Conservation (phyloP, 2,797 vertebrate species). For the Mastacembelus armatus region DNA sequence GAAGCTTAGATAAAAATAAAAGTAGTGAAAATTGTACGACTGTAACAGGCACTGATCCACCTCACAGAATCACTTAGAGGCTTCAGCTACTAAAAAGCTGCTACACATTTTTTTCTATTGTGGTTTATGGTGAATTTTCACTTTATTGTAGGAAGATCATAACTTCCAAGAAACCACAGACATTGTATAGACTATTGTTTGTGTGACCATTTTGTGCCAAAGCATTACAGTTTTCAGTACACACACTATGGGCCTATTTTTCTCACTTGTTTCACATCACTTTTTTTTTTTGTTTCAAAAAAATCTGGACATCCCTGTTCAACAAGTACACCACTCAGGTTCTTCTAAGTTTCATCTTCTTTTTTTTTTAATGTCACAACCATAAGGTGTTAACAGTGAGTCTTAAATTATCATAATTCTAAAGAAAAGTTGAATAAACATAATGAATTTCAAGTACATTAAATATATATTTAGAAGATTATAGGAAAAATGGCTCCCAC, state of each 20-base stretch:
- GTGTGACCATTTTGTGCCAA: not conserved
- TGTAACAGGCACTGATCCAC: not conserved
- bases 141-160: not conserved
- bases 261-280: not conserved
- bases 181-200: not conserved
- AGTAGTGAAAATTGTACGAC: not conserved
- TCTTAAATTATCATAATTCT: too few relatives aligned
- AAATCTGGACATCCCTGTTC: too few relatives aligned
- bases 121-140: constrained; percentile 5
- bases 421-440: too few relatives aligned
- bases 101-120: not conserved
- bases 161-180: not conserved
- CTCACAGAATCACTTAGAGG: too few relatives aligned
- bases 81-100: not conserved
- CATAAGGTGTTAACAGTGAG: too few relatives aligned
- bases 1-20: not conserved
- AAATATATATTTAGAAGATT: too few relatives aligned
- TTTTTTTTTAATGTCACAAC: too few relatives aligned
- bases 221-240: not conserved
- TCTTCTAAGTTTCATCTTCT: too few relatives aligned
- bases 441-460: too few relatives aligned
- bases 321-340: too few relatives aligned
- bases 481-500: too few relatives aligned
- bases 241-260: not conserved
- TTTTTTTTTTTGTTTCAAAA: not conserved